These are phyloP conservation scores for Lypha dubia DNA, from an alignment of 2,888 invertebrate species.

Conservation along the genomic window DNA sequence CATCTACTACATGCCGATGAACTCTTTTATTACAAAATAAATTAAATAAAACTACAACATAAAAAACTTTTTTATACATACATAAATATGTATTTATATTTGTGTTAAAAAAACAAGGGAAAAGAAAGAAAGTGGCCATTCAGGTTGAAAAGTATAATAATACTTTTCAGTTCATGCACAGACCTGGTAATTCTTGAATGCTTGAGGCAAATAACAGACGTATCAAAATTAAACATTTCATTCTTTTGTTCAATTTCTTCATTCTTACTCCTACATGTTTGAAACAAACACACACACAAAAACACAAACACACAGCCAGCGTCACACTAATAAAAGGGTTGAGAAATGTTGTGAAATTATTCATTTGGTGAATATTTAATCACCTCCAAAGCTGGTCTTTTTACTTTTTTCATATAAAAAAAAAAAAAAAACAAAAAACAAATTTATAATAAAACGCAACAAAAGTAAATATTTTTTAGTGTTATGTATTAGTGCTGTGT, in stretches of 20 bases:
- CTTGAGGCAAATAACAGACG: not conserved
- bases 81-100: too few relatives aligned
- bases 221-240: not conserved
- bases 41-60: too few relatives aligned
- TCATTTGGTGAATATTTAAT: slow-evolving; percentile 32
- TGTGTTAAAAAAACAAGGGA: too few relatives aligned
- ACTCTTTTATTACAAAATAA: too few relatives aligned
- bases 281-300: not conserved
- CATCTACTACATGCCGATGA: too few relatives aligned
- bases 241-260: not conserved
- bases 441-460: not conserved
- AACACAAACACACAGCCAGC: too few relatives aligned
- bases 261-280: not conserved
- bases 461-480: not conserved
- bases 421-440: too few relatives aligned
- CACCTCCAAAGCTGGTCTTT: slow-evolving; percentile 22
- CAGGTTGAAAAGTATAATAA: too few relatives aligned
- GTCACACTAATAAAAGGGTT: slow-evolving; percentile 9
- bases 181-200: not conserved
- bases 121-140: too few relatives aligned
- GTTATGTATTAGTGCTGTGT: not conserved
- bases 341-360: slow-evolving; percentile 36
- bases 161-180: too few relatives aligned
- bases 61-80: too few relatives aligned
- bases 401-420: not conserved